Evolutionary conservation across 2,888 invertebrate species (phyloP).

Genomic region (Pachymerium ferrugineum): DNA sequence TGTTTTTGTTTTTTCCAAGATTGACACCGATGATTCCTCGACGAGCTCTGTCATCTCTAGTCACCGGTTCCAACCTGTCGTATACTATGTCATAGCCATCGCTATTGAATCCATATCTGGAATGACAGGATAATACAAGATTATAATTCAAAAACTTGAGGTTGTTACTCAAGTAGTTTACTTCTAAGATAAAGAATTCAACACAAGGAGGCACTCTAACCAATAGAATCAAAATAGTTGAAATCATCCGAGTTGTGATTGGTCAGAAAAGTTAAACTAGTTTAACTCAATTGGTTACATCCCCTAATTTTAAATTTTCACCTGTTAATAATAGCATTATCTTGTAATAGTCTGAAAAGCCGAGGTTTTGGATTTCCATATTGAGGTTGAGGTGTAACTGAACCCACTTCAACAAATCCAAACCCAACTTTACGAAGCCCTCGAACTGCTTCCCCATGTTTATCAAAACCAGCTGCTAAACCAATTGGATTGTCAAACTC

Average conservation of each 20-base stretch:
- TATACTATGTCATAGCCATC: slow-evolving; percentile 77
- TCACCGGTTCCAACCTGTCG: slow-evolving; percentile 54
- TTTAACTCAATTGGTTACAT: too few relatives aligned
- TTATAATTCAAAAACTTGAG: too few relatives aligned
- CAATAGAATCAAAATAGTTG: too few relatives aligned
- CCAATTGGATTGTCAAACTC: slow-evolving; percentile 84
- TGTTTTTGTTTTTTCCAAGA: slow-evolving; percentile 89
- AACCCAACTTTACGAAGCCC: slow-evolving; percentile 81
- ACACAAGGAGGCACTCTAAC: too few relatives aligned
- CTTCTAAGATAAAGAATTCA: too few relatives aligned
- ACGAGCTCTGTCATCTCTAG: not conserved
- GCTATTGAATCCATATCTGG: slow-evolving; percentile 88
- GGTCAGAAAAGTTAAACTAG: too few relatives aligned
- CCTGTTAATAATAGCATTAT: slow-evolving; percentile 87
- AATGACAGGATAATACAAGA: too few relatives aligned
- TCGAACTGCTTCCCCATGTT: slow-evolving; percentile 84
- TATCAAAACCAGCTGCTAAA: slow-evolving; percentile 98
- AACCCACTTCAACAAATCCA: slow-evolving; percentile 93
- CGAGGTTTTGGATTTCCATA: slow-evolving; percentile 87
- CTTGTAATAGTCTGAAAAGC: slow-evolving; percentile 78
- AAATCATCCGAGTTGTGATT: too few relatives aligned
- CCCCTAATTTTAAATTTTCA: slow-evolving; percentile 43
- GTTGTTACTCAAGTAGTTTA: too few relatives aligned
- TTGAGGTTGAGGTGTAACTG: slow-evolving; percentile 90
- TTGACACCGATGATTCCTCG: slow-evolving; percentile 73